phyloP scores from a whole-genome alignment of 2,797 vertebrate genomes.

The Sebastiscus tertius region DNA sequence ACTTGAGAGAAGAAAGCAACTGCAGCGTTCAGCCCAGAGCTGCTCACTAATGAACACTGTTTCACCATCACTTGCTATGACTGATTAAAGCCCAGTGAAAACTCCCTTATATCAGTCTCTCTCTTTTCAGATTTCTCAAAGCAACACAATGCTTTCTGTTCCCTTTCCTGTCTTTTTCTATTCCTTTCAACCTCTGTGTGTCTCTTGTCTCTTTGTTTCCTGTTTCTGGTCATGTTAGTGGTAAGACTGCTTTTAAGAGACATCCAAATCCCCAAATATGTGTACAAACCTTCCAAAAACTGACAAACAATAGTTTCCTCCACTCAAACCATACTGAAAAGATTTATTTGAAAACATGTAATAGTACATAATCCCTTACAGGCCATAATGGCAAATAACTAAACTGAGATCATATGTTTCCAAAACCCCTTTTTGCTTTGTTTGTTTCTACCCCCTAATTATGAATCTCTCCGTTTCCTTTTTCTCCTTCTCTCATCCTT shows the following conservation, averaged over 20 bases:
- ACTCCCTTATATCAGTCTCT: neutral
- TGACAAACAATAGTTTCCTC: neutral
- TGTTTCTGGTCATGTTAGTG: neutral
- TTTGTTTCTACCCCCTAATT: neutral
- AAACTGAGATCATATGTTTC: neutral
- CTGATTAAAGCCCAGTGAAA: conserved; percentile 34
- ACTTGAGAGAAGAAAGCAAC: conserved; percentile 7
- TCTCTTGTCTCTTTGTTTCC: neutral
- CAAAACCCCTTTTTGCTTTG: neutral
- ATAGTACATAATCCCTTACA: neutral
- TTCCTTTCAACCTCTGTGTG: neutral
- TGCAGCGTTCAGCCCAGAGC: conserved; percentile 19
- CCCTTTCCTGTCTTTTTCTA: neutral
- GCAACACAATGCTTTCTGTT: neutral
- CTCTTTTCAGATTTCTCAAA: neutral
- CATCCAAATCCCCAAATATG: neutral
- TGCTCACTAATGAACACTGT: conserved; percentile 10
- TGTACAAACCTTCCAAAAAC: neutral
- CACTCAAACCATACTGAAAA: neutral
- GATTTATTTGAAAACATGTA: neutral
- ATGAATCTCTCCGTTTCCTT: conserved; percentile 10
- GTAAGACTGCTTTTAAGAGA: neutral
- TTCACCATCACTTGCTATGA: neutral
- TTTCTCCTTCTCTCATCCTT: neutral
- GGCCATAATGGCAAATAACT: neutral